Percentiles rank a stretch among this genome's conserved stretches.
Evolutionary conservation across 2,797 vertebrate genomes (phyloP).

Genomic region (Enteromius argenteus): DNA sequence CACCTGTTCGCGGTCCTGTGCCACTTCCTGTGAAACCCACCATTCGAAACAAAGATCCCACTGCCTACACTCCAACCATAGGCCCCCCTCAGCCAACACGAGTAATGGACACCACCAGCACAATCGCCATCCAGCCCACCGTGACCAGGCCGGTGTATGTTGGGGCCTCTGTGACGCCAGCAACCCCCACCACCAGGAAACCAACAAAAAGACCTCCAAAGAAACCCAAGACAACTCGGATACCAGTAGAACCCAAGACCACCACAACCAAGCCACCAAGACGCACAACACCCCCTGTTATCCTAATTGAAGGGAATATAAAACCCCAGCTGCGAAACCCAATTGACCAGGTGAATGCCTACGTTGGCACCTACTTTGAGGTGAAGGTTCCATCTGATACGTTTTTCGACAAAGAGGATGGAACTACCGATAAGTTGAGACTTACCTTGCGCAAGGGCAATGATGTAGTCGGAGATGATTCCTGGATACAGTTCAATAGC

Average conservation of each 20-base stretch:
- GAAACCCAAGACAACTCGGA: slow-evolving; percentile 76
- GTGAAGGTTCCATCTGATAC: slow-evolving; percentile 96
- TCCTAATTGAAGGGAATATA: slow-evolving; percentile 81
- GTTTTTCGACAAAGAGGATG: slow-evolving; percentile 94
- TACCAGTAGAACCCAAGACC: slow-evolving; percentile 85
- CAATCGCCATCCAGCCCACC: slow-evolving; percentile 86
- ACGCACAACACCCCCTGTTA: slow-evolving; percentile 83
- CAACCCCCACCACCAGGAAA: slow-evolving; percentile 87
- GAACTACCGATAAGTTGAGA: slow-evolving; percentile 94
- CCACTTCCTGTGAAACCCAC: slow-evolving; percentile 93
- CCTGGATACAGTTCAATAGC: slow-evolving; percentile 98
- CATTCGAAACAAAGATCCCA: slow-evolving; percentile 88
- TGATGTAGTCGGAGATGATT: slow-evolving; percentile 87
- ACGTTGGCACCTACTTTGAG: slow-evolving; percentile 97
- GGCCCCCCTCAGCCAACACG: slow-evolving; percentile 92
- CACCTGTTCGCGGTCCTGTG: slow-evolving; percentile 90
- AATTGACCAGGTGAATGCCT: slow-evolving; percentile 92
- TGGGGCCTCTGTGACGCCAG: slow-evolving; percentile 88
- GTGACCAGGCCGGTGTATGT: slow-evolving; percentile 85
- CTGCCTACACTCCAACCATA: slow-evolving; percentile 90
- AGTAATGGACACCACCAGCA: slow-evolving; percentile 86
- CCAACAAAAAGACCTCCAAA: slow-evolving; percentile 85
- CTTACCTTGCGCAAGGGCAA: slow-evolving; percentile 89
- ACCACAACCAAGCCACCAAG: slow-evolving; percentile 82
- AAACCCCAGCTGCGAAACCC: slow-evolving; percentile 90